Evolutionary conservation across 1,140 invertebrate genomes (phyloP), one percentile per base, ranked within the genome.

Genomic region (Eciton burchellii): DNA sequence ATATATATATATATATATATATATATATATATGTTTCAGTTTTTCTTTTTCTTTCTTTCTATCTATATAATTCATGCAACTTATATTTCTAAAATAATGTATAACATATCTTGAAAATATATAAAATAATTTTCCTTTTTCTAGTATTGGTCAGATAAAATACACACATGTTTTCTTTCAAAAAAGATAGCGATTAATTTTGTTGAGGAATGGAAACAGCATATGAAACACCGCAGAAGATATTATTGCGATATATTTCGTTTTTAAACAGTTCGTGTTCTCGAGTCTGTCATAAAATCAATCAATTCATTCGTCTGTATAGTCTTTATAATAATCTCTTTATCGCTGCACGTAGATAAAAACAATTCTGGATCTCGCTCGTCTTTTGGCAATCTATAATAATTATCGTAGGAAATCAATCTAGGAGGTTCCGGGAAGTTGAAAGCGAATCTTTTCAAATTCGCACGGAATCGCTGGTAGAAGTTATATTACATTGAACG

Each of bases 81-180:
- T 89, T 89, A 90, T 92, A 92, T 92, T 91, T 92, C 91, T 92
- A 91, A 87, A 89, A 84, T 89, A 92, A 93, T 93, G 90, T 92
- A 93, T 92, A 92, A 90, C 91, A 90, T 35, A 35, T 6, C 85
- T 91, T 93, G 91, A 87, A 93, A 93, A 93, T 92, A 93, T 93
- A 92, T 91, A 91, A 35, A 35, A 35, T 35, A 35, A 35, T 35
- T 35, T 35, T 35, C 35, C 6, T 35, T 35, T 35, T 91, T 91
- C 91, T 90, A 90, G 89, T 93, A 88, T 90, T 92, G 83, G 81
- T 92, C 84, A 91, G 89, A 93, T 89, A 92, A 88, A 87, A 83
- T 84, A 73, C 74, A 72, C 79, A 84, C 87, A 83, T 82, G 66
- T 71, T 83, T 87, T 84, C 52, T 62, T 43, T 79, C 73, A 47